phyloP scores from a whole-genome alignment of 2,888 invertebrate genomes.

The Abrostola tripartita region DNA sequence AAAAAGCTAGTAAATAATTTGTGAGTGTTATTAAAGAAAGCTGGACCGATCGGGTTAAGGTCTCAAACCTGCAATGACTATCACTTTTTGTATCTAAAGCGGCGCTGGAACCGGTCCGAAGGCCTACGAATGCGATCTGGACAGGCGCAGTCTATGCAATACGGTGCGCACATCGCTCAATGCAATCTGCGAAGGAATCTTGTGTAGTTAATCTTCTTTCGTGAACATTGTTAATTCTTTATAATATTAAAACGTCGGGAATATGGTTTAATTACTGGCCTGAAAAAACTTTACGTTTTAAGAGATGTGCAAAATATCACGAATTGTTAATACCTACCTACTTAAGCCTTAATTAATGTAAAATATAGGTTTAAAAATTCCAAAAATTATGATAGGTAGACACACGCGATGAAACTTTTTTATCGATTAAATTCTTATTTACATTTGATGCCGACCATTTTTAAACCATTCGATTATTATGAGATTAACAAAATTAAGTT shows the following conservation, averaged over 20 bases:
- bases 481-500: too few species aligned
- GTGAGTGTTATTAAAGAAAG: slow-evolving; percentile 55
- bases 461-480: too few species aligned
- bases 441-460: too few species aligned
- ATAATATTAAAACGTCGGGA: slow-evolving; percentile 10
- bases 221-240: slow-evolving; percentile 20
- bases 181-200: slow-evolving; percentile 51
- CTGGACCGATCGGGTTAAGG: slow-evolving; percentile 57
- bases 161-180: slow-evolving; percentile 49
- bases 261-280: neutral
- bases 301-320: neutral
- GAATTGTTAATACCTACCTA: too few species aligned
- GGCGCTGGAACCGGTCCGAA: slow-evolving; percentile 73
- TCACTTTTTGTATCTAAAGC: slow-evolving; percentile 74
- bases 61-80: slow-evolving; percentile 72
- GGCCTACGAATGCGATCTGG: slow-evolving; percentile 65
- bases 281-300: neutral
- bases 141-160: slow-evolving; percentile 51
- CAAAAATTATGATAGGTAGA: too few species aligned
- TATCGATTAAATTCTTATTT: too few species aligned
- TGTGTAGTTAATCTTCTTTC: slow-evolving; percentile 27
- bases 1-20: neutral
- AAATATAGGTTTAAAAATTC: too few species aligned
- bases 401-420: too few species aligned
- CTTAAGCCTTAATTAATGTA: too few species aligned